These are phyloP conservation scores for Riptortus pedestris DNA, from an alignment of 1,140 invertebrate genomes.

Conservation along the genomic window DNA sequence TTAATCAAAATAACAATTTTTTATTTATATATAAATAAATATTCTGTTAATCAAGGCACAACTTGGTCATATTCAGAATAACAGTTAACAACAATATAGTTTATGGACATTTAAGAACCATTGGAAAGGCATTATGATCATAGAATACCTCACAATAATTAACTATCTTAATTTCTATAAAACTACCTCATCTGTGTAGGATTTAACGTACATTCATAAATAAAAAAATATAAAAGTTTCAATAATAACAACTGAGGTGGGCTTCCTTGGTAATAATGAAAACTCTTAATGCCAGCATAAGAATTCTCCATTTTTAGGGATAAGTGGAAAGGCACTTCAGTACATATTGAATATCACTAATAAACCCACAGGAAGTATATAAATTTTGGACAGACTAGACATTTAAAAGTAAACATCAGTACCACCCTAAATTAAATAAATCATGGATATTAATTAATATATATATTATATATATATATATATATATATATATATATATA, in stretches of 20 bases:
- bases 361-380: too few relatives aligned
- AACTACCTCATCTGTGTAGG: not conserved
- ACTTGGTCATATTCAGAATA: not conserved
- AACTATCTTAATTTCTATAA: not conserved
- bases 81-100: not conserved
- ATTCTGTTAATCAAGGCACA: conserved; percentile 17
- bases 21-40: conserved; percentile 11
- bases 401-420: not conserved
- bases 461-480: too few relatives aligned
- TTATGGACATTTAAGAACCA: conserved; percentile 4
- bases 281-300: not conserved
- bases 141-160: conserved; percentile 5
- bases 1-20: conserved; percentile 10
- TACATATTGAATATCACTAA: too few relatives aligned
- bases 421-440: not conserved
- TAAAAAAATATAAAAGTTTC: conserved; percentile 18
- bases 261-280: conserved; percentile 8
- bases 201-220: not conserved
- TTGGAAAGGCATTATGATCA: not conserved
- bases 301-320: too few relatives aligned
- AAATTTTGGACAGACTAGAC: conserved; percentile 1
- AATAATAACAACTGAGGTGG: conserved; percentile 17
- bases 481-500: too few relatives aligned
- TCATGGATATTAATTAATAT: too few relatives aligned
- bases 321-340: not conserved